Evolutionary conservation across 1,140 invertebrate species (phyloP), one percentile per base, ranked within the genome.

Genomic region (Psix sp.): DNA sequence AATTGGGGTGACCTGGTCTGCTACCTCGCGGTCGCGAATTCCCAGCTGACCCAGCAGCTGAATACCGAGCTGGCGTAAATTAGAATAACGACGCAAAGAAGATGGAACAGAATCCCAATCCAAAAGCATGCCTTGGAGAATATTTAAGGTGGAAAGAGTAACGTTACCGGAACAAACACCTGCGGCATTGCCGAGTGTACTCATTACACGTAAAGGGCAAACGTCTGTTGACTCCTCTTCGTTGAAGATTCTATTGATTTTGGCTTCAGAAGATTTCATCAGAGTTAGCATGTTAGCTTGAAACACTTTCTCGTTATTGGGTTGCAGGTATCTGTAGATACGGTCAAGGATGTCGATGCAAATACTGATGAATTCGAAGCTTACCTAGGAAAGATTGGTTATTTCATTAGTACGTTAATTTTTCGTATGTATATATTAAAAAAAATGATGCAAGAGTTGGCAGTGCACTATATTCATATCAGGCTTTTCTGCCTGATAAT

Each of bases 1-100:
- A 43, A 87, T 83, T 7, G 84, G 84, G 10, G 81, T 83, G n/a
- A 84, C 77, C 39, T 87, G 75, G 13, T 84, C 77, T 3, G 86
- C 86, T 7, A 87, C 62, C 10, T 83, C 78, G 3, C 81, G 73
- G 46, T 86, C 81, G 13, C 84, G 72, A 17, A 87, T 56, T 5
- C 81, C 81, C 45, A 86, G 80, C 11, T 86, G 82, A 10, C 82
- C 85, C 6, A 88, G 48, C 5, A 84, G 18, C 6, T 80, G 67
- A 3, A 88, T 71, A 1, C 80, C 78, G 3, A 75, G 54, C 5
- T 80, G 78, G 56, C 80, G 71, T 78, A 89, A 31, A 16, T 79
- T 70, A 11, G 77, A 42, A 10, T 48, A 46, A 1, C 62, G 5
- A 15, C 68, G 70, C 6, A 83, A 14, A 3, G 31, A 13, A 0